These are phyloP conservation scores for Hyposoter didymator DNA, from an alignment of 2,888 invertebrate genomes.

Conservation along the genomic window DNA sequence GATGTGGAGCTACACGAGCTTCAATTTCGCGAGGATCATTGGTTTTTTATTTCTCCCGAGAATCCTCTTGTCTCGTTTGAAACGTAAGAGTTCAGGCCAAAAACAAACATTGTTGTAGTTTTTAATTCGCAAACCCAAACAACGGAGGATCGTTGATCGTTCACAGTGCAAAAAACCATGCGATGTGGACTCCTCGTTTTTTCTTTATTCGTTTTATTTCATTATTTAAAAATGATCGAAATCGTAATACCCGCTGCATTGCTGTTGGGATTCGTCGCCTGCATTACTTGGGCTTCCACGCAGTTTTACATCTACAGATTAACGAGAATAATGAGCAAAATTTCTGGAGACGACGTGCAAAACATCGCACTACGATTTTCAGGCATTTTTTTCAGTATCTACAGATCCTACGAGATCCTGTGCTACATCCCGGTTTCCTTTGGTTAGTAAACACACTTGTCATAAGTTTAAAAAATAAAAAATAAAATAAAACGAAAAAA, in stretches of 20 bases:
- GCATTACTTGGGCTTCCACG: constrained; percentile 40
- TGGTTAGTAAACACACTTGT: constrained; percentile 41
- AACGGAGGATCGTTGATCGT: constrained; percentile 16
- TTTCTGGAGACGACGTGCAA: constrained; percentile 61
- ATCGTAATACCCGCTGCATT: constrained; percentile 43
- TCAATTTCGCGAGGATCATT: constrained; percentile 53
- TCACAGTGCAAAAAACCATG: constrained; percentile 52
- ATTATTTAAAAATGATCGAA: constrained; percentile 49
- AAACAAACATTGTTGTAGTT: background rate
- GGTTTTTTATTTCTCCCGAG: constrained; percentile 49
- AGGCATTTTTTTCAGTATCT: constrained; percentile 62
- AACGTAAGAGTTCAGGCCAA: constrained; percentile 39
- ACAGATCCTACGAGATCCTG: constrained; percentile 53
- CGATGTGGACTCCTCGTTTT: constrained; percentile 51
- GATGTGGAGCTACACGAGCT: constrained; percentile 53
- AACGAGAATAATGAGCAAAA: constrained; percentile 62
- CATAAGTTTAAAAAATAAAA: background rate
- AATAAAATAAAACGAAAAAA: background rate
- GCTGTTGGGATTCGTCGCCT: constrained; percentile 44
- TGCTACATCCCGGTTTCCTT: constrained; percentile 59
- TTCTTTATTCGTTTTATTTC: constrained; percentile 47
- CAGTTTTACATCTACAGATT: constrained; percentile 51
- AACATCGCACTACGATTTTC: constrained; percentile 54
- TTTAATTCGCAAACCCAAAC: background rate
- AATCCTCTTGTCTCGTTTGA: constrained; percentile 39